phyloP scores from a whole-genome alignment of 2,888 invertebrate genomes.

The Drosophila neonasuta region DNA sequence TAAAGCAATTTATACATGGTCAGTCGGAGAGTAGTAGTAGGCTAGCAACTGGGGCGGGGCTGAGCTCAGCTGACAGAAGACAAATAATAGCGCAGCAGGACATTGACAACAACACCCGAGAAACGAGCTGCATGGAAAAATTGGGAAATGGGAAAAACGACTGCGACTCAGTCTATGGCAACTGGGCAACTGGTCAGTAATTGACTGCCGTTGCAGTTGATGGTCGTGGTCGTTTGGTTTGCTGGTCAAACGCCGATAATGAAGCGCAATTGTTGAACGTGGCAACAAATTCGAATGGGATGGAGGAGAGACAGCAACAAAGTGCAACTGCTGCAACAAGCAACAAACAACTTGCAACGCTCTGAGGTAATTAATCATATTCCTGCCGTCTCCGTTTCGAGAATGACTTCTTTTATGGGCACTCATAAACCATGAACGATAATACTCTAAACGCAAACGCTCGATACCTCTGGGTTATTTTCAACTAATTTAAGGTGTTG shows the following conservation, averaged over 20 bases:
- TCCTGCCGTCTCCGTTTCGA: constrained; percentile 38
- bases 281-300: constrained; percentile 55
- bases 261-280: constrained; percentile 72
- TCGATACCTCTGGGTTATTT: constrained; percentile 37
- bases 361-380: constrained; percentile 70
- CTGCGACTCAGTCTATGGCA: constrained; percentile 45
- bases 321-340: constrained; percentile 65
- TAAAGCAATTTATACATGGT: constrained; percentile 78
- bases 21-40: constrained; percentile 2
- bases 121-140: constrained; percentile 23
- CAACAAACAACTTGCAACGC: constrained; percentile 13
- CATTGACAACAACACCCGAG: constrained; percentile 79
- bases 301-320: constrained; percentile 35
- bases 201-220: constrained; percentile 57
- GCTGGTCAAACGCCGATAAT: constrained; percentile 74
- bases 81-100: constrained; percentile 81
- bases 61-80: constrained; percentile 67
- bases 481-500: constrained; percentile 77
- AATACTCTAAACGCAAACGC: constrained; percentile 14
- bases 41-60: constrained; percentile 17
- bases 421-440: constrained; percentile 41
- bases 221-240: constrained; percentile 33
- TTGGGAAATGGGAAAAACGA: constrained; percentile 25
- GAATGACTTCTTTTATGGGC: constrained; percentile 59
- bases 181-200: constrained; percentile 59